Conservation (phyloP, 2,888 invertebrate species). For the Sphaerophoria taeniata region DNA sequence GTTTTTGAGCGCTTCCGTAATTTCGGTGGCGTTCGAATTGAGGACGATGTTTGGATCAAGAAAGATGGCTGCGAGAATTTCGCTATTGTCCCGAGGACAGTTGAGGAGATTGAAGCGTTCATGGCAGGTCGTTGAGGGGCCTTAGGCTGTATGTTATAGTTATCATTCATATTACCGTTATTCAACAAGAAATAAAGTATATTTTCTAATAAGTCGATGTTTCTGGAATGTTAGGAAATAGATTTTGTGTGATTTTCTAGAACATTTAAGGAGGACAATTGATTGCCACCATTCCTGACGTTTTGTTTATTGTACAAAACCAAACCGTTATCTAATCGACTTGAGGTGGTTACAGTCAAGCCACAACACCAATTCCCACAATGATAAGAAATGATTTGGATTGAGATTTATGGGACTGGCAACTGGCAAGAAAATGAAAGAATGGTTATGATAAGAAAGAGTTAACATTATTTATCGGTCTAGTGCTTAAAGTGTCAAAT, state of each 20-base stretch:
- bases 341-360: neutral
- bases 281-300: too few species aligned
- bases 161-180: slow-evolving; percentile 26
- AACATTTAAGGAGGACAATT: too few species aligned
- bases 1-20: slow-evolving; percentile 89
- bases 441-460: too few species aligned
- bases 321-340: slow-evolving; percentile 13
- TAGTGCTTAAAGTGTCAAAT: slow-evolving; percentile 22
- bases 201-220: neutral
- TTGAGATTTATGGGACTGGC: neutral
- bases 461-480: neutral
- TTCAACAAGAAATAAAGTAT: slow-evolving; percentile 7
- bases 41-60: slow-evolving; percentile 96
- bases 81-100: slow-evolving; percentile 96
- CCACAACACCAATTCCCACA: slow-evolving; percentile 4
- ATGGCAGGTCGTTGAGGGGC: slow-evolving; percentile 71
- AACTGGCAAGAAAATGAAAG: neutral
- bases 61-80: slow-evolving; percentile 93
- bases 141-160: neutral
- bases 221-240: slow-evolving; percentile 6
- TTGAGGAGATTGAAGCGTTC: slow-evolving; percentile 83
- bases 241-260: too few species aligned
- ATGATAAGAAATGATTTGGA: slow-evolving; percentile 14
- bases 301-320: neutral
- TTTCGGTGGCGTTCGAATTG: slow-evolving; percentile 98